Percentiles rank a stretch among this genome's conserved stretches.
Conservation (phyloP, 2,888 invertebrate genomes). For the Orthosia gracilis region DNA sequence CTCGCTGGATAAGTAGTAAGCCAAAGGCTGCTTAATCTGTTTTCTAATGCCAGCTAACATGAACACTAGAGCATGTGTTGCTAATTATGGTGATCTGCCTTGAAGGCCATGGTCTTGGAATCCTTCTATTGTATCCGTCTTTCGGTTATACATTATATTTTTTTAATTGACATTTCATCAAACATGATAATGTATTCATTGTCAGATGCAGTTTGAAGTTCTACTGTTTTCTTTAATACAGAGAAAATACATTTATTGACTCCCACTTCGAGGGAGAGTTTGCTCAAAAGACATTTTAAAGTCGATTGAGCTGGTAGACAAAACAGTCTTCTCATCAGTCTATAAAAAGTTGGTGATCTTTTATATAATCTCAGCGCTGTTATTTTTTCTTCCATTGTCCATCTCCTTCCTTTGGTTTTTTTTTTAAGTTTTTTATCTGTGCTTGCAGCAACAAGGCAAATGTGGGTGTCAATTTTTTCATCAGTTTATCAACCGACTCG, state of each 20-base stretch:
- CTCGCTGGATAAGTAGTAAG: not conserved
- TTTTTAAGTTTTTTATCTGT: not conserved
- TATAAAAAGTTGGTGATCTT: not conserved
- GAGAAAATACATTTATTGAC: slow-evolving; percentile 6
- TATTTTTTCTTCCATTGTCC: slow-evolving; percentile 1
- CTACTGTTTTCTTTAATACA: not conserved
- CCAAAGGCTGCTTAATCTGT: not conserved
- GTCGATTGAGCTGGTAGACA: slow-evolving; percentile 3
- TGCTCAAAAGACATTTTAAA: not conserved
- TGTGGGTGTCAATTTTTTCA: slow-evolving; percentile 2
- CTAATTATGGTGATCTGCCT: slow-evolving; percentile 2
- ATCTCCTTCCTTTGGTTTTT: not conserved
- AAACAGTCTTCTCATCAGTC: slow-evolving; percentile 8
- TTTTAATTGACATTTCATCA: slow-evolving; percentile 1
- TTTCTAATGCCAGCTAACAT: not conserved
- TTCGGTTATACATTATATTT: not conserved
- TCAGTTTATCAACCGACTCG: not conserved
- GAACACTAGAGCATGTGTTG: not conserved
- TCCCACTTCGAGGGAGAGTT: slow-evolving; percentile 5
- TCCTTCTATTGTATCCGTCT: not conserved
- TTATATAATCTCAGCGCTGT: not conserved
- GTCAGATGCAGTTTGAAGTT: not conserved
- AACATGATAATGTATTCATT: no score
- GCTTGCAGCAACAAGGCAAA: slow-evolving; percentile 5
- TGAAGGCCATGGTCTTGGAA: slow-evolving; percentile 3